Evolutionary conservation across 2,797 vertebrate species (phyloP), one percentile per base, ranked within the genome.

Genomic region (Muscicapa striata): DNA sequence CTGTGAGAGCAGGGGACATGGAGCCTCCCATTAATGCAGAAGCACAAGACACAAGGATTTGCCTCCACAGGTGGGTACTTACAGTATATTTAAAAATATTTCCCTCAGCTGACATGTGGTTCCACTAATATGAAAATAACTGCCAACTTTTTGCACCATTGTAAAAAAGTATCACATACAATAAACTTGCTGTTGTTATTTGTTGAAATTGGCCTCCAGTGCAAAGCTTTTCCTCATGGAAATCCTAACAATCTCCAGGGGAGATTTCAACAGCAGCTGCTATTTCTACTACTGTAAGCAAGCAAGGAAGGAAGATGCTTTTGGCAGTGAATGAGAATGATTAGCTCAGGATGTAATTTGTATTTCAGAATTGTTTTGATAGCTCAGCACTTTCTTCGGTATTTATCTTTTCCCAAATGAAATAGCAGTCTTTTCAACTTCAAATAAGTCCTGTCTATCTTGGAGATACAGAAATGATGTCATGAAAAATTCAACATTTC

Each of bases 311-410:
- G 84, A 97, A 92, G 90, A 95, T 74, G 90, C 68, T 94, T 95
- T 95, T 95, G 92, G 81, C 86, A 90, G 61, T 97, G 95, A 95
- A 95, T 95, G 54, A 0, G 38, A 95, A 94, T 97, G 94, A 95
- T 96, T 96, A 96, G 92, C 80, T 93, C 93, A 96, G 95, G 94
- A 94, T 96, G 94, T 82, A 94, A 96, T 97, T 96, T 97, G 89
- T 95, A 87, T 93, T 84, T 87, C 94, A 95, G 90, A 97, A 96
- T 95, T 95, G 93, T 97, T 97, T 95, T 94, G 75, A 92, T 92
- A 95, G 81, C 86, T 95, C 94, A 96, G 93, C 95, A 96, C 59
- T 95, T 96, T 96, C 94, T 93, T 80, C 83, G 86, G 74, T 90
- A 90, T 96, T 97, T 95, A 89, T 95, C 92, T 95, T 92, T 87